A percentile compares a stretch with the other conserved stretches of the same genome.
phyloP scores from a whole-genome alignment of 1,140 invertebrate genomes.

The Trichomalopsis sarcophagae region DNA sequence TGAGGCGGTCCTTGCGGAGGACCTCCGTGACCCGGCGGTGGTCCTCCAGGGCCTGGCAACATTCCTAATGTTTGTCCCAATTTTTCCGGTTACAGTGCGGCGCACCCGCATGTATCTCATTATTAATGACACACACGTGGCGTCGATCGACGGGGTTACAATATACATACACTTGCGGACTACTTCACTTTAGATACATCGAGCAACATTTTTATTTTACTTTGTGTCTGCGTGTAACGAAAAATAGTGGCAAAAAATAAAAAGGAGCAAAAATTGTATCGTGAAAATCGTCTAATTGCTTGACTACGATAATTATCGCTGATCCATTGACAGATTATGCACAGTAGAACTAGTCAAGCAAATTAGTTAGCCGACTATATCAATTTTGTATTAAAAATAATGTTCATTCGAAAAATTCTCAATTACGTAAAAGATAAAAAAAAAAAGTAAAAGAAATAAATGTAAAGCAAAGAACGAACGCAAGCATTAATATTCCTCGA shows the following conservation, averaged over 20 bases:
- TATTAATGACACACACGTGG: background rate
- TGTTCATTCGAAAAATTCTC: background rate
- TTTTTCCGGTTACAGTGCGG: constrained; percentile 44
- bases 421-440: background rate
- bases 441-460: background rate
- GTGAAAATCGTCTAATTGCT: too few species aligned
- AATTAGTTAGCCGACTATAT: too few species aligned
- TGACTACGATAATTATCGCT: too few species aligned
- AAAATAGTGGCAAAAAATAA: background rate
- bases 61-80: constrained; percentile 61
- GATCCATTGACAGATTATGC: too few species aligned
- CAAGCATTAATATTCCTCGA: constrained; percentile 58
- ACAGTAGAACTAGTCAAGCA: too few species aligned
- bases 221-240: background rate
- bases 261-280: too few species aligned
- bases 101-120: constrained; percentile 20
- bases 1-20: constrained; percentile 78
- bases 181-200: background rate
- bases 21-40: constrained; percentile 79
- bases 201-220: background rate
- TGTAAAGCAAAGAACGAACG: constrained; percentile 7
- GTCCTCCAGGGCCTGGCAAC: constrained; percentile 76
- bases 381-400: background rate
- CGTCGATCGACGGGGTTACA: background rate
- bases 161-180: constrained; percentile 1